Evolutionary conservation across 2,888 invertebrate genomes (phyloP).

Genomic region (Lasioglossum pauxillum): DNA sequence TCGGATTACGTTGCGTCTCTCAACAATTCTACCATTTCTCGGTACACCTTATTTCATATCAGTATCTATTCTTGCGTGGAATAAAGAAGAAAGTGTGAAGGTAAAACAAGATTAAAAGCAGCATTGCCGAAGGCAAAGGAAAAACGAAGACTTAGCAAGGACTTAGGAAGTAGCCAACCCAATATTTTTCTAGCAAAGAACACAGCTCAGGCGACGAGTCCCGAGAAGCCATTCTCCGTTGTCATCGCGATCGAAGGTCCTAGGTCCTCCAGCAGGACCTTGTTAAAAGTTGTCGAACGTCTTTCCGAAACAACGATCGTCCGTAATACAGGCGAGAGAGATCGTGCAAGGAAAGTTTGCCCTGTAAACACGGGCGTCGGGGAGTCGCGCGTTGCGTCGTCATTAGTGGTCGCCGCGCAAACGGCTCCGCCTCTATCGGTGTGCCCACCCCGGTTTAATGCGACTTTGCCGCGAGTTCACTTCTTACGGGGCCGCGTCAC

Average conservation of each 20-base stretch:
- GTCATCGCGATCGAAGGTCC: conserved; percentile 29
- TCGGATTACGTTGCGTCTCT: too few species aligned
- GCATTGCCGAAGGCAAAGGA: background rate
- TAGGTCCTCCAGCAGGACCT: background rate
- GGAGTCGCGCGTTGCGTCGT: conserved; percentile 54
- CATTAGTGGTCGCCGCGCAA: conserved; percentile 79
- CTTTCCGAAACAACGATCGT: conserved; percentile 55
- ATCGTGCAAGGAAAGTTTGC: conserved; percentile 74
- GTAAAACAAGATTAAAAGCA: background rate
- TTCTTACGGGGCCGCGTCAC: conserved; percentile 40
- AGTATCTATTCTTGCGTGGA: background rate
- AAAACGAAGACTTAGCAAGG: background rate
- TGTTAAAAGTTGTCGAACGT: conserved; percentile 35
- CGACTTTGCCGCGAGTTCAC: conserved; percentile 43
- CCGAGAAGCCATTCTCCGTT: background rate
- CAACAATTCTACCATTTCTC: background rate
- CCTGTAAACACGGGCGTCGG: conserved; percentile 80
- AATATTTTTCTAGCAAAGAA: background rate
- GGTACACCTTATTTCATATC: background rate
- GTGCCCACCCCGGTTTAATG: conserved; percentile 10
- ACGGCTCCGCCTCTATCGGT: conserved; percentile 60
- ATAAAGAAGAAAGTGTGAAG: background rate
- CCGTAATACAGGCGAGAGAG: conserved; percentile 29
- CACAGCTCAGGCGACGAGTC: background rate
- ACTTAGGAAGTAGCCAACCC: background rate